Evolutionary conservation across 2,888 invertebrate genomes (phyloP).

Genomic region (Gibbula magus): DNA sequence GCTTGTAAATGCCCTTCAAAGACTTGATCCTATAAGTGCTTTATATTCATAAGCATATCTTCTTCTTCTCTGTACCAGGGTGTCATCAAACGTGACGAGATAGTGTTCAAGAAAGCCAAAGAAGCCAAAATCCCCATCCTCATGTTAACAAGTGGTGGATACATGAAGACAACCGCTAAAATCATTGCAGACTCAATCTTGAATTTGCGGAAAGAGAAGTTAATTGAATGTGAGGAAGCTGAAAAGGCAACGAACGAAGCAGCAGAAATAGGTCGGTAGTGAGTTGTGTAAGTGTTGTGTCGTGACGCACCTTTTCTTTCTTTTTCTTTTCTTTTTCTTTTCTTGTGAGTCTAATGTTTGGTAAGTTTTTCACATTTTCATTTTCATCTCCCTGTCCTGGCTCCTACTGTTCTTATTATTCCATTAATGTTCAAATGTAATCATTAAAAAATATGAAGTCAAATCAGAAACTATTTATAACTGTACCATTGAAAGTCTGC

Average conservation of each 20-base stretch:
- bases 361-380: not conserved
- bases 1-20: too few species aligned
- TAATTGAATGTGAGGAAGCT: slow-evolving; percentile 70
- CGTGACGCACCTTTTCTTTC: not conserved
- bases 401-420: too few species aligned
- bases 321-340: too few species aligned
- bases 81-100: slow-evolving; percentile 88
- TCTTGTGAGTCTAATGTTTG: not conserved
- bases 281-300: not conserved
- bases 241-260: slow-evolving; percentile 43
- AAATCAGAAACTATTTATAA: too few species aligned
- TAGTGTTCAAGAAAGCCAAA: slow-evolving; percentile 84
- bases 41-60: too few species aligned
- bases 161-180: slow-evolving; percentile 84
- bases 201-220: slow-evolving; percentile 80
- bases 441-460: too few species aligned
- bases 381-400: not conserved
- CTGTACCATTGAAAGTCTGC: too few species aligned
- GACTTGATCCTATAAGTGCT: too few species aligned
- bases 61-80: slow-evolving; percentile 79
- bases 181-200: slow-evolving; percentile 90
- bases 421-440: too few species aligned
- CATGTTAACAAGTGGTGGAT: slow-evolving; percentile 93
- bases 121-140: slow-evolving; percentile 84
- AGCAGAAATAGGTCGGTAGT: not conserved